Percentiles rank a stretch among this genome's conserved stretches.
Conservation (phyloP, 92 coral and sea anemone species). For the Phenganax subtilis region DNA sequence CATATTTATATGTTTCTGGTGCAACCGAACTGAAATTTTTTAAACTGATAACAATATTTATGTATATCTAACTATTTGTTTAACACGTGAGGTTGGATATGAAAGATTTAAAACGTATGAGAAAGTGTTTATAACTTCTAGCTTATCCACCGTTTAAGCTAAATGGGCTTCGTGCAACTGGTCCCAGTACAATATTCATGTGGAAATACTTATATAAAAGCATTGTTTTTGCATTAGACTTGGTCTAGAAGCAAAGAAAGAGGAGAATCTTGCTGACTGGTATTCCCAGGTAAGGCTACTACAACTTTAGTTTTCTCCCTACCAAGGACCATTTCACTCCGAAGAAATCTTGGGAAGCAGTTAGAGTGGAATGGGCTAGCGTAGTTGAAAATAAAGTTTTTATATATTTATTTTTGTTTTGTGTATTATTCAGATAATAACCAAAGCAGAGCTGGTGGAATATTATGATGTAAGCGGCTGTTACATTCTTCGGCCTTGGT, state of each 20-base stretch:
- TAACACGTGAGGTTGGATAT: no score
- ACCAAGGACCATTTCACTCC: not conserved
- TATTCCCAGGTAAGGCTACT: slow-evolving; percentile 62
- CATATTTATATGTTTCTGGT: no score
- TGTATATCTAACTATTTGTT: no score
- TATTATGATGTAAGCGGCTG: slow-evolving; percentile 99
- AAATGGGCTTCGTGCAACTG: no score
- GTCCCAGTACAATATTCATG: not conserved
- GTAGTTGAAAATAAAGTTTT: no score
- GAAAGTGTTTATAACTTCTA: no score
- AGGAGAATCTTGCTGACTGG: slow-evolving; percentile 85
- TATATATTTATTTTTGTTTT: not conserved
- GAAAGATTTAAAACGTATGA: no score
- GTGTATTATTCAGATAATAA: slow-evolving; percentile 53
- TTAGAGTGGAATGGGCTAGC: no score
- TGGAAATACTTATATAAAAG: not conserved
- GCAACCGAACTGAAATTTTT: no score
- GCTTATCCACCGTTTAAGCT: no score
- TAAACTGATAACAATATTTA: no score
- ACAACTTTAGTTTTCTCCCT: not conserved
- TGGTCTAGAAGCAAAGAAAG: slow-evolving; percentile 79
- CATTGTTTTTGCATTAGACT: slow-evolving; percentile 49
- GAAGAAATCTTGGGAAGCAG: not conserved
- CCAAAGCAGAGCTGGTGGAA: slow-evolving; percentile 88
- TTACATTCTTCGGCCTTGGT: slow-evolving; percentile 88